Evolutionary conservation across 35 echinoderm and acorn worm species (phyloP), one percentile per base, ranked within the genome.

Genomic region (Apostichopus japonicus): DNA sequence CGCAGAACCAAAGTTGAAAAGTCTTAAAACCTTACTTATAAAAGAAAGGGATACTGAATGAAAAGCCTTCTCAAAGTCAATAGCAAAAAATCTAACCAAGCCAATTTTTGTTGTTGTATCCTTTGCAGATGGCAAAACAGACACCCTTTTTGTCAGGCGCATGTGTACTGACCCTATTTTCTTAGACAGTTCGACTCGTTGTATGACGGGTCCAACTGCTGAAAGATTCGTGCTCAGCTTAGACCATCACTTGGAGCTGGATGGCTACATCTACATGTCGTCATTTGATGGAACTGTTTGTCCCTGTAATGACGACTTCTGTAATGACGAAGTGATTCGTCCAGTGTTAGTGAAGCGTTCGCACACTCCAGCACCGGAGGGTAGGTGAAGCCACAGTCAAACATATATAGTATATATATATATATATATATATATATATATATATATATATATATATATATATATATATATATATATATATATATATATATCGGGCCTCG

Each of bases 231-330:
- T 83, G 17, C 53, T 6, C 4, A 83, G 79, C 44, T 14, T 83
- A 5, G 27, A 54, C 15, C 79, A 83, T 56, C 6, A 0, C 11
- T n/a, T 83, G 14, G 79, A 83, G 79, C 5, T 83, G 7, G 79
- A 56, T n/a, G 27, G 3, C 17, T 53, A 13, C 21, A 51, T 83
- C 0, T 19, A 53, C 27, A 55, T 83, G 54, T 53, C 79, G 0
- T 83, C 79, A 6, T 83, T 83, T 54, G 79, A 83, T n/a, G 79
- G 79, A 14, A 83, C 79, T 54, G 79, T 56, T n/a, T 83, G 79
- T 17, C 79, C 79, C 4, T 83, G 79, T 51, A 44, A n/a, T n/a
- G 79, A 2, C 17, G 8, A 53, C 16, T 83, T 17, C 27, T 83
- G 79, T 54, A 83, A 83, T 14, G 10, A 83, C 10, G n/a, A 83